These are phyloP conservation scores for Sebastolobus alascanus DNA, from an alignment of 2,797 vertebrate species.

Conservation along the genomic window DNA sequence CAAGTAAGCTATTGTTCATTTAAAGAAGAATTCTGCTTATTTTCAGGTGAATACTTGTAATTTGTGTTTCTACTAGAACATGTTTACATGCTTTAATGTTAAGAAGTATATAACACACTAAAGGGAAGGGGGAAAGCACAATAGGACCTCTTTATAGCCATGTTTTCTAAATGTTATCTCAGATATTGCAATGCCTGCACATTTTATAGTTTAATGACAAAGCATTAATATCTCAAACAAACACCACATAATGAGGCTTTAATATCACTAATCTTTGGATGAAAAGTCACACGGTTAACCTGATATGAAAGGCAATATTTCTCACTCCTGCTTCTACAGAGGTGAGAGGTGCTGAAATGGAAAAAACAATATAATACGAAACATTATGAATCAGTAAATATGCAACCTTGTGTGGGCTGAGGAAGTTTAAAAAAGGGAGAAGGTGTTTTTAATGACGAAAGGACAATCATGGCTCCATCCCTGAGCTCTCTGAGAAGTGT, in stretches of 20 bases:
- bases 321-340: not conserved
- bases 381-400: not conserved
- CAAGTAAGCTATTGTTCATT: no score
- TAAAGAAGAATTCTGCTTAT: no score
- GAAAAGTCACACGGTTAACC: not conserved
- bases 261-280: not conserved
- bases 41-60: no score
- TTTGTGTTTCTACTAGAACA: no score
- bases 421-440: not conserved
- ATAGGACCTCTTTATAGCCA: not conserved
- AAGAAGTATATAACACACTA: no score
- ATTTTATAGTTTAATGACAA: conserved; percentile 1
- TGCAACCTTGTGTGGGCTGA: not conserved
- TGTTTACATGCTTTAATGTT: no score
- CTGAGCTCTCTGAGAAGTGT: not conserved
- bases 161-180: not conserved
- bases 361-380: not conserved
- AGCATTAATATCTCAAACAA: not conserved
- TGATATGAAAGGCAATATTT: not conserved
- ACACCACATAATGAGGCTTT: not conserved
- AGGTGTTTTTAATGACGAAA: conserved; percentile 15
- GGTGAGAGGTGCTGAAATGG: not conserved
- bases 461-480: not conserved
- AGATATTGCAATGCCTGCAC: not conserved
- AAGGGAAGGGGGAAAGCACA: no score